Base-by-base conservation (phyloP, 2,797 vertebrate species). In the Poeciliopsis presidionis region DNA sequence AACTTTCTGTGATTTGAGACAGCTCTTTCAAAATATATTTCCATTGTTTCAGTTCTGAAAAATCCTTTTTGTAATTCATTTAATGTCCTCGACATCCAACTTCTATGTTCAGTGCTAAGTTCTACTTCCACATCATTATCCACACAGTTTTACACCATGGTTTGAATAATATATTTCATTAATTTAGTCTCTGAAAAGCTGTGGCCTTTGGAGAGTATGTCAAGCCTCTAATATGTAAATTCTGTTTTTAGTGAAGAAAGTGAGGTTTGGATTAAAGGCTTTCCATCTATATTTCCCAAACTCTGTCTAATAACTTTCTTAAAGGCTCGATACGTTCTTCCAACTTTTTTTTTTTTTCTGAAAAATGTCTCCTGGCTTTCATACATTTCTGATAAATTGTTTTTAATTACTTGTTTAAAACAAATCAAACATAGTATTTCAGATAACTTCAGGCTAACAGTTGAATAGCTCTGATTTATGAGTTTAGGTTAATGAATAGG, bases 391-490 rank as follows among this genome's bases (percentile, higher is more conserved):
- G 51, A 55, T 55, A 43, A 53, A 76, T 81, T 51, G 28, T 76
- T 86, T 86, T 84, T 51, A 86, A 78, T 79, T 83, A 81, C 36
- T 59, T 69, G 51, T 61, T 76, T 46, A 75, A 80, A 87, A 81
- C 72, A 79, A 86, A 82, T 74, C 59, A 77, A 70, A 72, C 7
- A 2, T 13, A 73, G 18, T 53, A 22, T 81, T 72, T 67, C 28
- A 81, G 84, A 82, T 74, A 36, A 78, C 81, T 81, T 43, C 22
- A 75, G 81, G 82, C 80, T 41, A 78, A 75, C 65, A 74, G 33
- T 61, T 63, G 59, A 75, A 72, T 75, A 41, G 51, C 76, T 67
- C 45, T 61, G 43, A 51, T 61, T 53, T 78, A 78, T 74, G 69
- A 82, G 77, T 86, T 75, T 59, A 84, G 30, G n/a, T 79, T 79